Evolutionary conservation across 2,888 invertebrate genomes (phyloP), one percentile per base, ranked within the genome.

Genomic region (Prosapia bicincta): DNA sequence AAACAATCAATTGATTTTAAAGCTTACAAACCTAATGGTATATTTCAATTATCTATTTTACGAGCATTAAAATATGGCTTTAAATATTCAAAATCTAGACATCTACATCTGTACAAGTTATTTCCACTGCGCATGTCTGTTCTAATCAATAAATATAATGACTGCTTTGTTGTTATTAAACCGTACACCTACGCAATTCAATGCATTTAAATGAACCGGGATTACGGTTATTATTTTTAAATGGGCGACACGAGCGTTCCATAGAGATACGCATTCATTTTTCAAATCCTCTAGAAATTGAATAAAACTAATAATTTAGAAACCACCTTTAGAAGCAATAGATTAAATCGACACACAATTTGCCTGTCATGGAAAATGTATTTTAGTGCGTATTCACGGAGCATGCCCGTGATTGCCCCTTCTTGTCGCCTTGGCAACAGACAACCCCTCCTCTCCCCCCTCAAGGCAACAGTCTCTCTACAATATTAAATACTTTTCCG

Each of bases 281-380:
- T 10, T 20, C 13, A 54, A 54, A 54, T 54, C 54, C 54, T 54
- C 20, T 54, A 20, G 20, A 54, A 20, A 54, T 54, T 54, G 54
- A 54, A 54, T 54, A 54, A 54, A 54, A 20, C n/a, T 10, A 54
- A 54, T 54, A 54, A 54, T 54, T 54, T 54, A 54, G 54, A 54
- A 54, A 54, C 20, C n/a, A 20, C 54, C 54, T 54, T 54, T 20
- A 20, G 54, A 3, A 54, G 54, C 54, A 20, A 54, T 54, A 54
- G 54, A 54, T 54, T 54, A 54, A 54, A 54, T 54, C 54, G 54
- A 54, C 54, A 54, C 54, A 54, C 54, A 54, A 54, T 54, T 54
- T 54, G 54, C 54, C 20, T 54, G 54, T 54, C 54, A 54, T 54
- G 54, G 54, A 54, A 54, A 54, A 54, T 54, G 54, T 54, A 54